Evolutionary conservation across 2,888 invertebrate species (phyloP), one percentile per base, ranked within the genome.

Genomic region (Bruchidius siliquastri): DNA sequence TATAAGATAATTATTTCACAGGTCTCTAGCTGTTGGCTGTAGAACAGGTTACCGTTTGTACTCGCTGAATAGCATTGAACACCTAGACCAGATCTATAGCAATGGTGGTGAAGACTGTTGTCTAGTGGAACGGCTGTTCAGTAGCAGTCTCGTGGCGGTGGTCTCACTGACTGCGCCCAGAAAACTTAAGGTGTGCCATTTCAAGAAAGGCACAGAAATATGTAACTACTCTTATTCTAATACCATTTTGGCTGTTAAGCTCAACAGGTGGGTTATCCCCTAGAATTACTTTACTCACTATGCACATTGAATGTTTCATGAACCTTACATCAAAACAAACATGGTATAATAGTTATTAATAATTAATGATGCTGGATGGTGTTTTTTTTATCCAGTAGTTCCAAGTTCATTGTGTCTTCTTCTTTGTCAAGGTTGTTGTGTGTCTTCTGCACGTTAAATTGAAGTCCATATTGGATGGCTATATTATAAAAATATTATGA

Each of bases 201-300:
- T 97, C 88, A 97, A 96, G 87, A 97, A 96, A 87, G 96, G 97
- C 80, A 96, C 96, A 74, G 98, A 98, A 90, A 99, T 99, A 85
- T 98, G 98, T 88, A 97, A 97, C 88, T 98, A 98, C 88, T 94
- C 94, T 78, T 93, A 92, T 86, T 95, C 97, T 78, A 98, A 98
- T 87, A 96, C 97, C 75, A 98, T 99, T 85, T 90, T 98, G 83
- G 95, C 96, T 76, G 97, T 99, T 76, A 96, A 96, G 88, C 91
- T 99, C 77, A 99, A 99, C 88, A 92, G 99, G 87, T 94, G 94
- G 84, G 68, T 70, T 22, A 30, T 22, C 20, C 21, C n/a, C n/a
- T n/a, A n/a, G n/a, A n/a, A n/a, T n/a, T n/a, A n/a, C n/a, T n/a
- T n/a, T n/a, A n/a, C n/a, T n/a, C n/a, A n/a, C n/a, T n/a, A n/a